These are phyloP conservation scores for Nephrocerus scutellatus DNA, from an alignment of 2,888 invertebrate species.

Conservation along the genomic window DNA sequence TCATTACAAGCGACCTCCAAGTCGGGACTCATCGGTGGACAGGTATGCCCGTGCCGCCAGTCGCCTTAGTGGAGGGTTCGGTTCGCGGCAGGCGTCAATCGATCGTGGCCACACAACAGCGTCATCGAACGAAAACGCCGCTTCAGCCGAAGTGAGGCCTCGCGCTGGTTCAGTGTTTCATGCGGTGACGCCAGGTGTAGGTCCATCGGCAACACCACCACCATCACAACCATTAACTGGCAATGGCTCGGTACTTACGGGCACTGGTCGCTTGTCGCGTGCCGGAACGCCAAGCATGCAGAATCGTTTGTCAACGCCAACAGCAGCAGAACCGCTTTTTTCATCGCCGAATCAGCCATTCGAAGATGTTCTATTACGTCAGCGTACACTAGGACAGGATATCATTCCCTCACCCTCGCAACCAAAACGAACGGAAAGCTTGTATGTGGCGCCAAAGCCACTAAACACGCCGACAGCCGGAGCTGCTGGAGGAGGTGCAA, in stretches of 20 bases:
- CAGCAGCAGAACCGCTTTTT: slow-evolving; percentile 49
- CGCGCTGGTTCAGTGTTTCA: slow-evolving; percentile 54
- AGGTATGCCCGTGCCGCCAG: slow-evolving; percentile 66
- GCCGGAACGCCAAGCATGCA: slow-evolving; percentile 49
- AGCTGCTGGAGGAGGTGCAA: slow-evolving; percentile 46
- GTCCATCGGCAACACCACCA: slow-evolving; percentile 27
- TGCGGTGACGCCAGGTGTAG: slow-evolving; percentile 45
- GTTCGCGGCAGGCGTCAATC: slow-evolving; percentile 72
- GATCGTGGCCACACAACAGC: slow-evolving; percentile 52
- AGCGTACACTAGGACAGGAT: slow-evolving; percentile 77
- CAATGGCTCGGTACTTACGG: slow-evolving; percentile 60
- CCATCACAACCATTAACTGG: slow-evolving; percentile 49
- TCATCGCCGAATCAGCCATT: slow-evolving; percentile 57
- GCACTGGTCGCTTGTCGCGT: slow-evolving; percentile 46
- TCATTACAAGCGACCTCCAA: slow-evolving; percentile 87
- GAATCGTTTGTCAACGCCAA: slow-evolving; percentile 31
- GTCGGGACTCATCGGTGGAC: slow-evolving; percentile 80
- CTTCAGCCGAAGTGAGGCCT: slow-evolving; percentile 34
- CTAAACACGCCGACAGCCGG: slow-evolving; percentile 49
- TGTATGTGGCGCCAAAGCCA: slow-evolving; percentile 63
- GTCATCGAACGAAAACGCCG: slow-evolving; percentile 15
- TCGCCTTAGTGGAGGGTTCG: slow-evolving; percentile 51
- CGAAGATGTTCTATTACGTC: slow-evolving; percentile 74
- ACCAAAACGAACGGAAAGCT: slow-evolving; percentile 85
- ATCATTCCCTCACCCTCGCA: slow-evolving; percentile 81